These are phyloP conservation scores for Varecia variegata DNA, from an alignment of 2,797 vertebrate genomes.

Conservation along the genomic window DNA sequence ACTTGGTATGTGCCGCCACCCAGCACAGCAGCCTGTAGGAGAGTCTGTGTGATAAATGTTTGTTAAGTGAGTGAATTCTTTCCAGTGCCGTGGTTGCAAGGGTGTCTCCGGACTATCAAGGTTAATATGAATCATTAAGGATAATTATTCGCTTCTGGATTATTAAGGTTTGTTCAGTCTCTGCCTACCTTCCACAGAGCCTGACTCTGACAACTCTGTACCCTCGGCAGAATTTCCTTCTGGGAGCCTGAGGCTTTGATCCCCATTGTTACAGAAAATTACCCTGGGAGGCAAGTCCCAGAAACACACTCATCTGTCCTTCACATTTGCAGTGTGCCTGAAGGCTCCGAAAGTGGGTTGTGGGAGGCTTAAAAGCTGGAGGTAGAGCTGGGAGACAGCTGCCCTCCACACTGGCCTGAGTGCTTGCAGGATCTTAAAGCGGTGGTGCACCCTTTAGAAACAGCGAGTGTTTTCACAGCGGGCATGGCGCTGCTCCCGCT, in stretches of 20 bases:
- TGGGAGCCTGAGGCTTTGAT: neutral
- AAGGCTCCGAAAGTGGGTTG: neutral
- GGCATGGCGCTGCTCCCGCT: fast-evolving
- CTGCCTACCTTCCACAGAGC: neutral
- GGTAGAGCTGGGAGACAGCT: neutral
- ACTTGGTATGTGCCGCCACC: neutral
- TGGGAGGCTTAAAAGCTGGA: neutral
- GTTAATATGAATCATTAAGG: neutral
- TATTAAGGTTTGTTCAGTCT: neutral
- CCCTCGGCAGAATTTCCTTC: neutral
- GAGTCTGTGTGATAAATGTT: neutral
- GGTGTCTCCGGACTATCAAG: neutral
- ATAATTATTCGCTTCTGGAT: neutral
- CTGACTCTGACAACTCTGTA: neutral
- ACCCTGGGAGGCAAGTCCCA: neutral
- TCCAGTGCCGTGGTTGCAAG: neutral
- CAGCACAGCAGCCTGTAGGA: neutral
- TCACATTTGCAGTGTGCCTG: neutral
- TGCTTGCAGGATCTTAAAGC: neutral
- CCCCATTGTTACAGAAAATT: neutral
- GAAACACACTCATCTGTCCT: neutral
- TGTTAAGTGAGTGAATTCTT: neutral
- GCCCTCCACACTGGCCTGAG: neutral
- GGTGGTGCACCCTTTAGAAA: neutral
- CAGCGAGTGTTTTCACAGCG: neutral